phyloP scores from a whole-genome alignment of 2,113 vertebrate species.

The Bubalus kerabau region DNA sequence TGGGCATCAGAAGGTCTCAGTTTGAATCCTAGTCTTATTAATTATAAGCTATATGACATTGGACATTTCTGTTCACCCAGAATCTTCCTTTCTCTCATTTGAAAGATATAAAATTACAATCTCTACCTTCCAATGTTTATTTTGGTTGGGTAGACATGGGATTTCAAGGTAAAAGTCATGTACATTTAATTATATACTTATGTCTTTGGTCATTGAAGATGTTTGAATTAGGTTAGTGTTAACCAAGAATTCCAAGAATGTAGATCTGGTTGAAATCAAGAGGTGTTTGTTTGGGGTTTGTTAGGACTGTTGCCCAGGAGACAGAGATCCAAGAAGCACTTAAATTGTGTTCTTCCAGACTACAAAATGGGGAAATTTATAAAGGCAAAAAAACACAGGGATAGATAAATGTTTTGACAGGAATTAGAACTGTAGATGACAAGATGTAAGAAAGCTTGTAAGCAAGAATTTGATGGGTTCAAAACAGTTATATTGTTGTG shows the following conservation, averaged over 20 bases:
- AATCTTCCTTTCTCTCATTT: not conserved
- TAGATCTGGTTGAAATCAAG: not conserved
- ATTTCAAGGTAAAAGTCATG: not conserved
- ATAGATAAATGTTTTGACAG: not conserved
- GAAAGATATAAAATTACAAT: not conserved
- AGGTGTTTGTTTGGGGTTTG: not conserved
- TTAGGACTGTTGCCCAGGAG: not conserved
- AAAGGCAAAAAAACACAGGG: not conserved
- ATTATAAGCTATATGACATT: not conserved
- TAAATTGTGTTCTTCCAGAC: not conserved
- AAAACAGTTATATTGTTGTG: not conserved
- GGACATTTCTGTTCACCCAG: rapidly evolving
- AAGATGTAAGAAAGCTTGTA: not conserved
- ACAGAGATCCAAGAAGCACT: not conserved
- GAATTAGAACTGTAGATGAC: not conserved
- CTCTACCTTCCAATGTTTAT: not conserved
- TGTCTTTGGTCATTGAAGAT: not conserved
- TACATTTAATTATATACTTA: not conserved
- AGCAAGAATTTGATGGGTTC: not conserved
- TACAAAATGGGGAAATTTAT: not conserved
- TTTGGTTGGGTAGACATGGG: not conserved
- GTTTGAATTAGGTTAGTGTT: not conserved
- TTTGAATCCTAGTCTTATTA: not conserved
- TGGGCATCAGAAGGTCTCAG: not conserved
- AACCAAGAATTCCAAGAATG: not conserved